Evolutionary conservation across 2,113 vertebrate species (phyloP).

Genomic region (Calonectris borealis): DNA sequence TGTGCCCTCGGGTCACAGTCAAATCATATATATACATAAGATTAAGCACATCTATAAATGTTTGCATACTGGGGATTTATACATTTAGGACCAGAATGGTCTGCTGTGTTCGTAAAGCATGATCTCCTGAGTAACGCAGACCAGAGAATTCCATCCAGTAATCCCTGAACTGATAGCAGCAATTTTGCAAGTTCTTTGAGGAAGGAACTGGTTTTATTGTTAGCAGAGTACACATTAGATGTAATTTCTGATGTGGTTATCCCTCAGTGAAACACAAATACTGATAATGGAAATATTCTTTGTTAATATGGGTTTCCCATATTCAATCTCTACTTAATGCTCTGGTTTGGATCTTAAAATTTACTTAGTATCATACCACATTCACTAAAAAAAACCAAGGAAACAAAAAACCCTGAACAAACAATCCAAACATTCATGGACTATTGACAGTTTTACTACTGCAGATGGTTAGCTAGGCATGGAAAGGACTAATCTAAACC

Average conservation of each 20-base stretch:
- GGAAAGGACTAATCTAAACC: slow-evolving; percentile 30
- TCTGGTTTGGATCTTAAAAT: slow-evolving; percentile 65
- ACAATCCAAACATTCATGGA: slow-evolving; percentile 2
- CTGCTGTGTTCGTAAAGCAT: background rate
- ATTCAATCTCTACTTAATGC: background rate
- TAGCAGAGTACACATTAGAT: background rate
- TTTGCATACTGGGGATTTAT: background rate
- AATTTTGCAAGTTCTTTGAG: background rate
- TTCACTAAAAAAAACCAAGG: background rate
- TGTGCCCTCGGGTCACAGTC: background rate
- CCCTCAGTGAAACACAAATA: background rate
- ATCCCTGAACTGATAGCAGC: background rate
- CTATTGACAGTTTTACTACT: slow-evolving; percentile 17
- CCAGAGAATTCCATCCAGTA: background rate
- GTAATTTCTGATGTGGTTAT: background rate
- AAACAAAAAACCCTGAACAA: background rate
- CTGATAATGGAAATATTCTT: background rate
- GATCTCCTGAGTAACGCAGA: background rate
- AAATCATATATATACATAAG: accelerated
- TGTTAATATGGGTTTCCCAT: background rate
- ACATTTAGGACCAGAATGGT: background rate
- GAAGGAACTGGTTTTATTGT: background rate
- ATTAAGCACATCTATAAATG: background rate
- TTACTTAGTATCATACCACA: slow-evolving; percentile 52
- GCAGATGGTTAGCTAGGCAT: slow-evolving; percentile 5